Evolutionary conservation across 2,888 invertebrate species (phyloP).

Genomic region (Sussaba pulchella): DNA sequence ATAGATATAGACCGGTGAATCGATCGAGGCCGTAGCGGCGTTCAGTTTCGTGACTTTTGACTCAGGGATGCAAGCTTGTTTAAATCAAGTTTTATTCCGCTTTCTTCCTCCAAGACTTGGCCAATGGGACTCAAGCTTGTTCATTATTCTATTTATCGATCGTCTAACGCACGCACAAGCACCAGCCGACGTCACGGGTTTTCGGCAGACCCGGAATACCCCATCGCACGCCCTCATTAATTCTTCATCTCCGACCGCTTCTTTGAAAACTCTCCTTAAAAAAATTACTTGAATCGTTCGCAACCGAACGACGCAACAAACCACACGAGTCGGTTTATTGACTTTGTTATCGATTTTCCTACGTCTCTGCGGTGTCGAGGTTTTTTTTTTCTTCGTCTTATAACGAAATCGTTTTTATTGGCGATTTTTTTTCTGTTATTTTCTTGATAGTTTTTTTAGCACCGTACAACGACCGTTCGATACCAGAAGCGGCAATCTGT

Average conservation of each 20-base stretch:
- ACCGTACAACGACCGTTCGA: not conserved
- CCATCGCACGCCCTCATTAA: conserved; percentile 15
- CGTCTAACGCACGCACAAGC: conserved; percentile 61
- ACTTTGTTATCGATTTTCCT: conserved; percentile 35
- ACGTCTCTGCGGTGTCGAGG: conserved; percentile 4
- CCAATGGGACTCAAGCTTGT: conserved; percentile 66
- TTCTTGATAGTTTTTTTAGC: not conserved
- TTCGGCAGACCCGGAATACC: not conserved
- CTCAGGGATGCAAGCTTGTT: conserved; percentile 45
- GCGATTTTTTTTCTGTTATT: no score
- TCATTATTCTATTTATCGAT: conserved; percentile 71
- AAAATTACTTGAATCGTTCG: conserved; percentile 3
- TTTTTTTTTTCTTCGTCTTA: conserved; percentile 12
- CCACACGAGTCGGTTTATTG: conserved; percentile 29
- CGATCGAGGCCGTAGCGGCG: not conserved
- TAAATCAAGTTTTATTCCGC: conserved; percentile 62
- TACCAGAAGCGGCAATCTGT: not conserved
- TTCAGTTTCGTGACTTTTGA: conserved; percentile 5
- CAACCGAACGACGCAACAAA: conserved; percentile 1
- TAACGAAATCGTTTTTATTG: not conserved
- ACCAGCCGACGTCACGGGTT: conserved; percentile 15
- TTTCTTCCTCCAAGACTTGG: conserved; percentile 53
- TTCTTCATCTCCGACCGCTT: conserved; percentile 1
- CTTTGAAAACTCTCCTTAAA: not conserved
- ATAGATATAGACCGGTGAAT: conserved; percentile 17